A percentile compares a stretch with the other conserved stretches of the same genome.
These are phyloP conservation scores for Listronotus bonariensis DNA, from an alignment of 1,140 invertebrate genomes.

Conservation along the genomic window DNA sequence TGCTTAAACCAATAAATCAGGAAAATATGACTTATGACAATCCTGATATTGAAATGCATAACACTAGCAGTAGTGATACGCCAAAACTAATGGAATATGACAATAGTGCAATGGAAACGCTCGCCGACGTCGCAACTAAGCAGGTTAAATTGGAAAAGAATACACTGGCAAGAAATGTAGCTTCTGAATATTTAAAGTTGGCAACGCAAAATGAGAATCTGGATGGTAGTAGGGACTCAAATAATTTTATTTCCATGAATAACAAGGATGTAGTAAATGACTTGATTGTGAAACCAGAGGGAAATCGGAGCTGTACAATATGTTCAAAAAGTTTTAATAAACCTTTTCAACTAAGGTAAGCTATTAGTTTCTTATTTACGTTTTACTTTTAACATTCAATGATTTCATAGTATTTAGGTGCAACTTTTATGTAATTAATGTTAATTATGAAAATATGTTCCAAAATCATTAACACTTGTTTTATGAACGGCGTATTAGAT, in stretches of 20 bases:
- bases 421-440: no score
- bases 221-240: slow-evolving; percentile 35
- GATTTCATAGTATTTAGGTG: no score
- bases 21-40: slow-evolving; percentile 1
- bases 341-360: slow-evolving; percentile 77
- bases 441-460: no score
- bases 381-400: slow-evolving; percentile 3
- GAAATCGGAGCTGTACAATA: slow-evolving; percentile 70
- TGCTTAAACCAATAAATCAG: neutral
- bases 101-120: slow-evolving; percentile 56
- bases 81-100: slow-evolving; percentile 46
- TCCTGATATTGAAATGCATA: slow-evolving; percentile 23
- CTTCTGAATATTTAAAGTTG: slow-evolving; percentile 65
- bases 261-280: slow-evolving; percentile 48
- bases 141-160: slow-evolving; percentile 56
- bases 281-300: slow-evolving; percentile 52
- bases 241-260: slow-evolving; percentile 27
- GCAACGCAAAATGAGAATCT: slow-evolving; percentile 58
- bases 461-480: no score
- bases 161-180: slow-evolving; percentile 62
- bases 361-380: neutral
- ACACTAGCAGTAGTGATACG: slow-evolving; percentile 27
- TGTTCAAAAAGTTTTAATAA: slow-evolving; percentile 92
- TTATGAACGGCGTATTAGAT: no score
- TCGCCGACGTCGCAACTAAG: slow-evolving; percentile 56